A percentile compares a stretch with the other conserved stretches of the same genome.
Evolutionary conservation across 1,140 invertebrate species (phyloP).

Genomic region (Lucilia cuprina): DNA sequence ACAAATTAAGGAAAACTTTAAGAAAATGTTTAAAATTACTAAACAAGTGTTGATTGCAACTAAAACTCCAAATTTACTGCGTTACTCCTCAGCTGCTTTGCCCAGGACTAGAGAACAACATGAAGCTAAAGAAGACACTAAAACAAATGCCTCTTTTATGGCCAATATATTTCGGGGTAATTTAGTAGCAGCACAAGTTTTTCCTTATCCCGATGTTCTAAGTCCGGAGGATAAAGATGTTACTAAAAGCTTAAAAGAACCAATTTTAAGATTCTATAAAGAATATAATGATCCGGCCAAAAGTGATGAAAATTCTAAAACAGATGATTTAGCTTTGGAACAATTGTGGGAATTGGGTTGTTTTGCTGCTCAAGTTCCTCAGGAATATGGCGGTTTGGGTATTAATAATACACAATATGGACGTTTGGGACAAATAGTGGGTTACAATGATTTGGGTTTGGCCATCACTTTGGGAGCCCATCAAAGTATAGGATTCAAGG

Average conservation of each 20-base stretch:
- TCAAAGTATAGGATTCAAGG: conserved; percentile 93
- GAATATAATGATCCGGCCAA: conserved; percentile 79
- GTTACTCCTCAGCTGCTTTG: neutral
- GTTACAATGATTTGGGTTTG: conserved; percentile 86
- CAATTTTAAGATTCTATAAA: conserved; percentile 85
- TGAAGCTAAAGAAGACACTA: neutral
- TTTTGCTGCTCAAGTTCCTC: conserved; percentile 90
- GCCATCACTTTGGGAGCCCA: conserved; percentile 89
- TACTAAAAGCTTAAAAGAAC: conserved; percentile 84
- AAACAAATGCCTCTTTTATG: conserved; percentile 79
- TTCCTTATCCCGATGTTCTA: conserved; percentile 84
- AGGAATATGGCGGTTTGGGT: conserved; percentile 80
- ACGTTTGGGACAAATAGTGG: conserved; percentile 89
- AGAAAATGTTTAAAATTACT: neutral
- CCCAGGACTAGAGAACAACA: neutral
- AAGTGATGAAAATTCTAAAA: conserved; percentile 74
- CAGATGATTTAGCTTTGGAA: conserved; percentile 74
- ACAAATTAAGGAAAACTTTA: too few species aligned
- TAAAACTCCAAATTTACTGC: neutral
- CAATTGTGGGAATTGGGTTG: conserved; percentile 90
- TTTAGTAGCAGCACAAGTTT: conserved; percentile 79
- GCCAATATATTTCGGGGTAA: conserved; percentile 94
- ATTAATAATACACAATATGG: conserved; percentile 96
- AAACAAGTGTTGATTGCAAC: neutral
- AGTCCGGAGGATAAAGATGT: conserved; percentile 84